Percentiles rank a stretch among this genome's conserved stretches.
These are phyloP conservation scores for Phrynocephalus vlangalii DNA, from an alignment of 2,797 vertebrate genomes.

Conservation along the genomic window DNA sequence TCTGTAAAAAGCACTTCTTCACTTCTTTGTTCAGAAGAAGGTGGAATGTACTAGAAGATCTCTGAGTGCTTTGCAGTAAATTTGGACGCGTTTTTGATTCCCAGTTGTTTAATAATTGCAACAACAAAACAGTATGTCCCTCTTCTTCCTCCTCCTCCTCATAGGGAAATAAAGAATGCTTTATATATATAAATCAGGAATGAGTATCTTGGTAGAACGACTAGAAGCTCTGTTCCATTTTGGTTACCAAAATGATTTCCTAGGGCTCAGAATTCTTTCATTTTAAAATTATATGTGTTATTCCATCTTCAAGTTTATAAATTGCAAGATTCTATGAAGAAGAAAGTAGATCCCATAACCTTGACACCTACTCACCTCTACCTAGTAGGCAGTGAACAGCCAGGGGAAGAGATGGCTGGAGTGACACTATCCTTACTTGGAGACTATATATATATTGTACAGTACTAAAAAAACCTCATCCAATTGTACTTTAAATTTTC, in stretches of 20 bases:
- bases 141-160: not conserved
- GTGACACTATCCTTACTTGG: too few species aligned
- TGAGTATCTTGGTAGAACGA: not conserved
- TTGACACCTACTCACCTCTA: not conserved
- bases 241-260: not conserved
- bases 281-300: not conserved
- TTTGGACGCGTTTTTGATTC: not conserved
- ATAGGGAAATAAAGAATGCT: not conserved
- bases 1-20: not conserved
- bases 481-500: not conserved
- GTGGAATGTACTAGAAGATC: not conserved
- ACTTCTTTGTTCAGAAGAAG: not conserved
- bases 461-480: not conserved
- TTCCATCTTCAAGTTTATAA: not conserved
- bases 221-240: not conserved
- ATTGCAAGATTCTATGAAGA: not conserved
- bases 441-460: too few species aligned
- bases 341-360: not conserved
- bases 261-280: not conserved
- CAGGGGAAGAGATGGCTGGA: too few species aligned
- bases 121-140: not conserved
- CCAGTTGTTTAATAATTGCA: not conserved
- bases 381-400: not conserved
- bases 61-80: not conserved
- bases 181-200: not conserved